Evolutionary conservation across 2,797 vertebrate genomes (phyloP).

Genomic region (Microctenopoma lineatum): DNA sequence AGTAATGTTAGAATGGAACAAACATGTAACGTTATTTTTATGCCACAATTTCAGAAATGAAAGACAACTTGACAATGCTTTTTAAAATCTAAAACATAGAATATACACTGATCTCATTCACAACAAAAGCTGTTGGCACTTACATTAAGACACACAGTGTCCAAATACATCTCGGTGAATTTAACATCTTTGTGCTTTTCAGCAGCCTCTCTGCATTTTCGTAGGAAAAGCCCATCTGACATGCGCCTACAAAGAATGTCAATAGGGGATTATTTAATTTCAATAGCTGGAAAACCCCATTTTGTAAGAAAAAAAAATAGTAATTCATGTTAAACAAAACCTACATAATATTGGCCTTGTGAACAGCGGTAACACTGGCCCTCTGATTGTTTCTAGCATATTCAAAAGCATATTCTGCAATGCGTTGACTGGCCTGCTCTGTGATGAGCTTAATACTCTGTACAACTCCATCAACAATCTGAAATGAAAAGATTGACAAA

Average conservation of each 20-base stretch:
- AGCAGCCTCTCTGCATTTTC: constrained; percentile 95
- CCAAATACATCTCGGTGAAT: constrained; percentile 98
- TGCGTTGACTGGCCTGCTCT: constrained; percentile 92
- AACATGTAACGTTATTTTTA: neutral
- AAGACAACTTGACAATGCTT: neutral
- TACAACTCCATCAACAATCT: constrained; percentile 98
- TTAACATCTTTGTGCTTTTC: constrained; percentile 97
- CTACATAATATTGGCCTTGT: constrained; percentile 99
- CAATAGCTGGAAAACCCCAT: neutral
- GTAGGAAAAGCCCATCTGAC: constrained; percentile 97
- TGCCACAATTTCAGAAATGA: neutral
- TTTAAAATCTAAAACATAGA: neutral
- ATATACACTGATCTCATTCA: neutral
- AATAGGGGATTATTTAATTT: neutral
- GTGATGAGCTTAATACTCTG: constrained; percentile 99
- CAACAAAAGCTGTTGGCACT: constrained; percentile 30
- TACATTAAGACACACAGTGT: constrained; percentile 98
- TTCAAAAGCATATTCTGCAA: constrained; percentile 96
- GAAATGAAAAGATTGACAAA: constrained; percentile 45
- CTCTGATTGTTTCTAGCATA: constrained; percentile 95
- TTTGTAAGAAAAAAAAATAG: too few relatives aligned
- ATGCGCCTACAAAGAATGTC: constrained; percentile 81
- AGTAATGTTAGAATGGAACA: neutral
- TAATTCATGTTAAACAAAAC: constrained; percentile 49
- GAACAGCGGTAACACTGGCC: constrained; percentile 93